Percentiles rank a stretch among this genome's conserved stretches.
Evolutionary conservation across 2,888 invertebrate genomes (phyloP).

Genomic region (Hyalella azteca): DNA sequence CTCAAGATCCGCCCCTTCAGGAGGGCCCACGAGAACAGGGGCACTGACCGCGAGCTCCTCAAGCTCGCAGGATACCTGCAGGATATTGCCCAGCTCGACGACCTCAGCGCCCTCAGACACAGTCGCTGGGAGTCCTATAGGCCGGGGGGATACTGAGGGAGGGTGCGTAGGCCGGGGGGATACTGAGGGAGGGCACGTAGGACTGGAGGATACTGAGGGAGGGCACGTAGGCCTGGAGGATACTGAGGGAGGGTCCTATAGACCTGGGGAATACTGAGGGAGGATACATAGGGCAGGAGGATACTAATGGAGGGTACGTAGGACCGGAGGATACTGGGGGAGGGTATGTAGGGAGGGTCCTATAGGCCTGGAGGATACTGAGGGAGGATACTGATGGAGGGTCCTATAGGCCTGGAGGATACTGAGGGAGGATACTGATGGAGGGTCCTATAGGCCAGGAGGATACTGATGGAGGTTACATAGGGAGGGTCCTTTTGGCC

Average conservation of each 20-base stretch:
- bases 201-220: neutral
- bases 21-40: slow-evolving; percentile 86
- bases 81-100: slow-evolving; percentile 80
- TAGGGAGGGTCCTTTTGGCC: neutral
- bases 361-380: neutral
- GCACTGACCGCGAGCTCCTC: slow-evolving; percentile 81
- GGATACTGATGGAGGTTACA: neutral
- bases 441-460: neutral
- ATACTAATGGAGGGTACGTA: too few relatives aligned
- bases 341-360: neutral
- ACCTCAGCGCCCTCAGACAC: slow-evolving; percentile 85
- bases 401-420: neutral
- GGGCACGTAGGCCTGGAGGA: neutral
- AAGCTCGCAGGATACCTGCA: slow-evolving; percentile 79
- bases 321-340: neutral
- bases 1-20: slow-evolving; percentile 87
- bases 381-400: neutral
- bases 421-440: neutral
- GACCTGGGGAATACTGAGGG: neutral
- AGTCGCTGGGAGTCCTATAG: slow-evolving; percentile 79
- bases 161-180: neutral
- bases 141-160: slow-evolving; percentile 43
- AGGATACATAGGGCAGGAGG: too few relatives aligned
- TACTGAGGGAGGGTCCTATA: neutral
- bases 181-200: neutral